phyloP scores from a whole-genome alignment of 2,888 invertebrate species.

The Gonocerus acuteangulatus region DNA sequence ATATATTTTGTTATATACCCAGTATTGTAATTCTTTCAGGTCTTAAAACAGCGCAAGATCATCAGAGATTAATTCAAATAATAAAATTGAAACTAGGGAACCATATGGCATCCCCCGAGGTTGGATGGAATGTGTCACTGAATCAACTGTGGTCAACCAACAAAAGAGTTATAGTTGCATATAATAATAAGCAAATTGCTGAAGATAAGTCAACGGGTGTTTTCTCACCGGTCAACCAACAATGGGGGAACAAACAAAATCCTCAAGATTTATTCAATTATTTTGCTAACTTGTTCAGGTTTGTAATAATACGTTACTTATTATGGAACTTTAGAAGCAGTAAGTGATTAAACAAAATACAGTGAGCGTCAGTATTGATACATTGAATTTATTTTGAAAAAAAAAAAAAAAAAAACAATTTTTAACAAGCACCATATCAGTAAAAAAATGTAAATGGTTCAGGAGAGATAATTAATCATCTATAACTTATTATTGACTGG shows the following conservation, averaged over 20 bases:
- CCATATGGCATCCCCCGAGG: slow-evolving; percentile 42
- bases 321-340: too few relatives aligned
- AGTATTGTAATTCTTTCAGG: too few relatives aligned
- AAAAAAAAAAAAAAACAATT: too few relatives aligned
- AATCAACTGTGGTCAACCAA: slow-evolving; percentile 48
- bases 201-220: slow-evolving; percentile 40
- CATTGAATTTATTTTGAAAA: too few relatives aligned
- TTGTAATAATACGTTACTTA: too few relatives aligned
- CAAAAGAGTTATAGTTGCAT: slow-evolving; percentile 49
- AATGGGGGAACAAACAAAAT: slow-evolving; percentile 59
- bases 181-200: slow-evolving; percentile 46
- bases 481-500: too few relatives aligned
- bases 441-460: too few relatives aligned
- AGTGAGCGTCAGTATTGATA: too few relatives aligned
- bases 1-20: too few relatives aligned
- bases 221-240: slow-evolving; percentile 54
- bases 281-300: slow-evolving; percentile 1
- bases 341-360: too few relatives aligned
- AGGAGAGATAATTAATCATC: too few relatives aligned
- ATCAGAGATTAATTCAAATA: slow-evolving; percentile 43
- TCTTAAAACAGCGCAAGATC: slow-evolving; percentile 43
- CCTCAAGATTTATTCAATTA: slow-evolving; percentile 29
- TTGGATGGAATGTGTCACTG: slow-evolving; percentile 46
- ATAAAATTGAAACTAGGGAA: slow-evolving; percentile 43
- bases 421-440: too few relatives aligned